Evolutionary conservation across 92 coral and sea anemone genomes (phyloP), one percentile per base, ranked within the genome.

Genomic region (Zoanthus solanderi): DNA sequence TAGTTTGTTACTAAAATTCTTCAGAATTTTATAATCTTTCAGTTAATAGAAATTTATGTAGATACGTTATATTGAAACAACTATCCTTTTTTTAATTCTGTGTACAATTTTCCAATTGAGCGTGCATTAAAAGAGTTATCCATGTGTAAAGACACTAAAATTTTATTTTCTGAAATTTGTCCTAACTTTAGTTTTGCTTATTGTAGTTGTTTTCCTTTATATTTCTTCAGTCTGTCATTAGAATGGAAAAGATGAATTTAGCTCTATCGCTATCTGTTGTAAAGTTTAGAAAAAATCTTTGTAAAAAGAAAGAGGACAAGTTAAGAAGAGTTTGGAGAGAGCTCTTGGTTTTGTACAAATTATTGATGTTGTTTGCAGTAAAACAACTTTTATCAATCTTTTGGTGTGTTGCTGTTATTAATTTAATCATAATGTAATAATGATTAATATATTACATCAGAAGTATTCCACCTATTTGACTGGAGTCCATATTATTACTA

Each of bases 271-370:
- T 16, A 45, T 48, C 15, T 76, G 80, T 48, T 48, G 60, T 76
- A n/a, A 76, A 48, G 12, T 5, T 47, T 23, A 34, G 9, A 76
- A 37, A 47, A 48, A n/a, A 10, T 12, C 9, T 75, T 76, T 76
- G 60, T 48, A 52, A 76, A 76, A 76, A 76, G 80, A 73, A 73
- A 32, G 44, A 50, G 63, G 29, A 3, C 12, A 6, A 28, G 44
- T 29, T 30, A 9, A 75, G 7, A 78, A 63, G 57, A 45, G 74
- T 4, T 37, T 79, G 44, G 37, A 2, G 2, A 9, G 1, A 60
- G 73, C 84, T 79, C 84, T 37, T 79, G n/a, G 84, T 79, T 79
- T 79, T 79, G 84, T 79, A 79, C 56, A 79, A 60, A 79, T 30
- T 37, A 30, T 79, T 28, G 37, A 79, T 42, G 74, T 68, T 79